Conservation (phyloP, 2,113 vertebrate species). For the Odocoileus hemionus region DNA sequence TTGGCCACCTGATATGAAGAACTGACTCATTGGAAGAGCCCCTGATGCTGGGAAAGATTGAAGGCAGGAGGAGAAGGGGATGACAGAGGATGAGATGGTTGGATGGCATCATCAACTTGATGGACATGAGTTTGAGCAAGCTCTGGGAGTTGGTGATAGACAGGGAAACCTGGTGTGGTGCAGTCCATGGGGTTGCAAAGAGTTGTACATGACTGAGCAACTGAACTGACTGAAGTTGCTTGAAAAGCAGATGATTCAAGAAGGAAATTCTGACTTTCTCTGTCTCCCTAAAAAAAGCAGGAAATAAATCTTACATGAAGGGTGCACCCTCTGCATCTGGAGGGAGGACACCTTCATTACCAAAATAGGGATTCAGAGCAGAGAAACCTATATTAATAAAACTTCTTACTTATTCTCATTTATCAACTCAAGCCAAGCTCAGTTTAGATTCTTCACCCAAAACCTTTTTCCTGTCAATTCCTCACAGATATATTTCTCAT, state of each 20-base stretch:
- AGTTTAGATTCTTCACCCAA: background rate
- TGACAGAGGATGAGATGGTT: background rate
- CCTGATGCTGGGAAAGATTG: background rate
- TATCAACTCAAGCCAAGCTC: background rate
- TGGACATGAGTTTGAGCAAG: background rate
- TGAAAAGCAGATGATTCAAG: background rate
- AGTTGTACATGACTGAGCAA: background rate
- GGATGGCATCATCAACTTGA: background rate
- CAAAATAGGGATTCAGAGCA: background rate
- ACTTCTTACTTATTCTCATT: background rate
- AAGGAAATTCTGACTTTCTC: background rate
- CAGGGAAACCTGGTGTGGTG: background rate
- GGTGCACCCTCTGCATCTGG: background rate
- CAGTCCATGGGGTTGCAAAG: background rate
- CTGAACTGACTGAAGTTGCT: background rate
- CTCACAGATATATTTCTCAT: background rate
- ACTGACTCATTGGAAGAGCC: background rate
- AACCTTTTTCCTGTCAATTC: background rate
- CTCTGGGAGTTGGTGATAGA: background rate
- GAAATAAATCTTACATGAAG: background rate
- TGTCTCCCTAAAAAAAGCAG: too few relatives aligned
- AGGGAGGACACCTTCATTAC: background rate
- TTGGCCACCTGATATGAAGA: background rate
- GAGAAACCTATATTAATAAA: background rate
- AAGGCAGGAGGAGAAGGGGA: background rate